Conservation (phyloP, 2,113 vertebrate species). For the Brachyistius frenatus region DNA sequence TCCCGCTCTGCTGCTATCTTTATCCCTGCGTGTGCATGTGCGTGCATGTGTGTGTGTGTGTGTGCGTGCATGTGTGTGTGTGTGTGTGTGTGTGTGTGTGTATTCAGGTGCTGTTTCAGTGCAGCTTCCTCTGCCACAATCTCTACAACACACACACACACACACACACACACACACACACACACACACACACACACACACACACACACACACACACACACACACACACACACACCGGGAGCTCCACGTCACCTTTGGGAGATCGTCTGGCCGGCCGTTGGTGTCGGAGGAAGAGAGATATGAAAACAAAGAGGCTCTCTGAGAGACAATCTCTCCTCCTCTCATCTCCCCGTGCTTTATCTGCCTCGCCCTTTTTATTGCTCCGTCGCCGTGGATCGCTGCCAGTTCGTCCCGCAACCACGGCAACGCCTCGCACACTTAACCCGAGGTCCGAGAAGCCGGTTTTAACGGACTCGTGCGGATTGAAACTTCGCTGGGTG, state of each 20-base stretch:
- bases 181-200: not conserved
- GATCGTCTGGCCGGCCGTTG: slow-evolving; percentile 28
- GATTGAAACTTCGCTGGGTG: not conserved
- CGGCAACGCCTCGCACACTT: slow-evolving; percentile 30
- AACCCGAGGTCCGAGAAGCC: slow-evolving; percentile 5
- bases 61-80: too few species aligned
- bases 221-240: not conserved
- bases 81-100: too few species aligned
- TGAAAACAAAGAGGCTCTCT: slow-evolving; percentile 36
- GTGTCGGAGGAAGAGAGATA: slow-evolving; percentile 49
- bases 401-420: slow-evolving; percentile 29
- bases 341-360: slow-evolving; percentile 49
- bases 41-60: too few species aligned
- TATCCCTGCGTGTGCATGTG: slow-evolving; percentile 21
- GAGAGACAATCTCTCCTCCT: slow-evolving; percentile 40
- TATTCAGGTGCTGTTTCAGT: slow-evolving; percentile 21
- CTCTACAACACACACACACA: too few species aligned
- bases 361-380: slow-evolving; percentile 33
- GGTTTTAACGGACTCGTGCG: not conserved
- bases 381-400: slow-evolving; percentile 32
- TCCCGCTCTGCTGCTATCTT: slow-evolving; percentile 40
- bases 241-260: slow-evolving; percentile 35
- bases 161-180: not conserved
- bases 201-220: too few species aligned
- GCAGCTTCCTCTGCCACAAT: slow-evolving; percentile 29